These are phyloP conservation scores for Heteropelma amictum DNA, from an alignment of 2,888 invertebrate genomes.

Conservation along the genomic window DNA sequence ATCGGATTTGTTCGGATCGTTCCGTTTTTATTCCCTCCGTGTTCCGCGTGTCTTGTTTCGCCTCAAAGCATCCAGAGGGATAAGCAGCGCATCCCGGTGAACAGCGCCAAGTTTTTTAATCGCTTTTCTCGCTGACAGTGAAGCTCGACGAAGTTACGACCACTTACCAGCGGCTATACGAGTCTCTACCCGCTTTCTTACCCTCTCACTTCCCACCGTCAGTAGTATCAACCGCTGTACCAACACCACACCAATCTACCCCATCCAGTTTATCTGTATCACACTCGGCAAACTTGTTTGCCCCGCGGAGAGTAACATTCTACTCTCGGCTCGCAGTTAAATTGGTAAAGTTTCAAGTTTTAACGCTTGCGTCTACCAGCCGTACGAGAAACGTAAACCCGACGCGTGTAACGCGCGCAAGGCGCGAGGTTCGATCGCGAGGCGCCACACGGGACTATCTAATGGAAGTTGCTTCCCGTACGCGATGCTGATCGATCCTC, in stretches of 20 bases:
- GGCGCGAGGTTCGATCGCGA: conserved; percentile 25
- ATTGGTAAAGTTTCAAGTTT: conserved; percentile 63
- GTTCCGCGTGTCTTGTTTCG: conserved; percentile 28
- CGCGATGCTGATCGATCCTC: background rate
- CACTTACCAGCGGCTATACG: conserved; percentile 53
- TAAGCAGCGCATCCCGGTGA: background rate
- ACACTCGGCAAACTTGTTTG: conserved; percentile 56
- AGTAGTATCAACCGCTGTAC: conserved; percentile 19
- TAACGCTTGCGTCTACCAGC: conserved; percentile 54
- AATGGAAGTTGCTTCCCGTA: conserved; percentile 24
- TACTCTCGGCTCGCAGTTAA: conserved; percentile 60
- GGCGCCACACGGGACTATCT: conserved; percentile 29
- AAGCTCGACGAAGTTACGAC: conserved; percentile 59
- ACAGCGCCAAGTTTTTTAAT: conserved; percentile 53
- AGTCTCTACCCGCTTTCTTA: no score
- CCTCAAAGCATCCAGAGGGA: conserved; percentile 10
- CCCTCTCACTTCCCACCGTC: no score
- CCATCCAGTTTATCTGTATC: conserved; percentile 9
- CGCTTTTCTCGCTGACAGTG: conserved; percentile 58
- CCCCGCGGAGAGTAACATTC: conserved; percentile 56
- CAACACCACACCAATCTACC: conserved; percentile 27
- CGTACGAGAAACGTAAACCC: conserved; percentile 39
- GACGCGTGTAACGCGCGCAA: no score
- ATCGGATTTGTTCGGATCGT: no score
- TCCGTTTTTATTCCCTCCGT: conserved; percentile 13